These are phyloP conservation scores for Argopecten irradians DNA, from an alignment of 1,140 invertebrate species.

Conservation along the genomic window DNA sequence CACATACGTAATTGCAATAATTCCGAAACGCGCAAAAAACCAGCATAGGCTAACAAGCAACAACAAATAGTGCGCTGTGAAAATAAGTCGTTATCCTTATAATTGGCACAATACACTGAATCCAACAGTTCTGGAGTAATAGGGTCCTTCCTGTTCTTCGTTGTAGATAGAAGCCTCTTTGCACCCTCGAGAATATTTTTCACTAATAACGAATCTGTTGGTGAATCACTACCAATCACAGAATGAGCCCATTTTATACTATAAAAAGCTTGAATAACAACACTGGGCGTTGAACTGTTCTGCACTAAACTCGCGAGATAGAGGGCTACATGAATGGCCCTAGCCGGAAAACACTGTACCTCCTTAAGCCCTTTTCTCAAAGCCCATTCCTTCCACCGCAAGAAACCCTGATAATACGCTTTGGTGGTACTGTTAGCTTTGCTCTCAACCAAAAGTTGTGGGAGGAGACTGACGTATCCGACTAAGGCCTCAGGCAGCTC, in stretches of 20 bases:
- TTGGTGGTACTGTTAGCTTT: neutral
- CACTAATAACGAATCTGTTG: conserved; percentile 28
- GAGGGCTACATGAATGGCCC: conserved; percentile 22
- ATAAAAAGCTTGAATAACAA: neutral
- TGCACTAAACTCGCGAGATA: conserved; percentile 23
- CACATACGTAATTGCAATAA: conserved; percentile 23
- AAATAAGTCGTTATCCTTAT: no score
- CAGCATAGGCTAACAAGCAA: conserved; percentile 28
- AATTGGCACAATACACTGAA: no score
- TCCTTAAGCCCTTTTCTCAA: neutral
- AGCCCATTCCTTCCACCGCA: conserved; percentile 24
- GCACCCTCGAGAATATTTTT: conserved; percentile 16
- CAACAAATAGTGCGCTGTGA: conserved; percentile 35
- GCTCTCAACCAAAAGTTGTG: neutral
- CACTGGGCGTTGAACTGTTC: neutral
- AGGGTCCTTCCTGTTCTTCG: conserved; percentile 32
- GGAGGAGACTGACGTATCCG: neutral
- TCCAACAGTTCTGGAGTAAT: conserved; percentile 39
- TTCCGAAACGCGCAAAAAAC: conserved; percentile 39
- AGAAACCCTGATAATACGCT: neutral
- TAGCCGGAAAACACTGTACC: conserved; percentile 8
- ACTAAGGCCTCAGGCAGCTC: conserved; percentile 4
- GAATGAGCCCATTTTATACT: conserved; percentile 17
- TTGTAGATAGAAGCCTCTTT: neutral
- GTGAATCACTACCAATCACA: conserved; percentile 1